Evolutionary conservation across 1,140 invertebrate genomes (phyloP).

Genomic region (Tribolium castaneum): DNA sequence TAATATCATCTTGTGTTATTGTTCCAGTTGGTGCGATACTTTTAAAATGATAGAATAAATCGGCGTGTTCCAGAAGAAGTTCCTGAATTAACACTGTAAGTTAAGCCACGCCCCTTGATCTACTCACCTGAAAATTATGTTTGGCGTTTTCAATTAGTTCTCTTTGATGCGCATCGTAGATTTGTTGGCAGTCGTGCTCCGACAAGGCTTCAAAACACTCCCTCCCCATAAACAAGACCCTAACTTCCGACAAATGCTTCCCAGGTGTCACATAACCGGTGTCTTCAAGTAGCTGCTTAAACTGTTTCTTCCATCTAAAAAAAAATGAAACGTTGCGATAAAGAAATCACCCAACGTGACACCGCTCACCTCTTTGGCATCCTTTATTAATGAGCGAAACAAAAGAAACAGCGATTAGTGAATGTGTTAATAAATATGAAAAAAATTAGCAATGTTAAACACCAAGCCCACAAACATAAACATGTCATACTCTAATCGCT

Average conservation of each 20-base stretch:
- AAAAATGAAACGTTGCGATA: slow-evolving; percentile 28
- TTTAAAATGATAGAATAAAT: slow-evolving; percentile 94
- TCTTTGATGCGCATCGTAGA: slow-evolving; percentile 95
- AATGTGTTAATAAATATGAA: slow-evolving; percentile 24
- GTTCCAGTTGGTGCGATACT: slow-evolving; percentile 89
- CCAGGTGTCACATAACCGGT: slow-evolving; percentile 95
- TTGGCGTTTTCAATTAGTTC: slow-evolving; percentile 92
- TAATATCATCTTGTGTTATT: slow-evolving; percentile 93
- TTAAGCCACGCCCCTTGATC: neutral
- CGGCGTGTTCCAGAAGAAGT: slow-evolving; percentile 91
- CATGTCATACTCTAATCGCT: slow-evolving; percentile 84
- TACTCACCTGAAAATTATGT: slow-evolving; percentile 84
- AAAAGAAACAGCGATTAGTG: slow-evolving; percentile 8
- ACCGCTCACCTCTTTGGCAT: slow-evolving; percentile 55
- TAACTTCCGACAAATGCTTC: slow-evolving; percentile 90
- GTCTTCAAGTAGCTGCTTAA: slow-evolving; percentile 93
- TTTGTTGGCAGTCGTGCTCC: slow-evolving; percentile 90
- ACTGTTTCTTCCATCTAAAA: slow-evolving; percentile 88
- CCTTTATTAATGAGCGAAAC: slow-evolving; percentile 41
- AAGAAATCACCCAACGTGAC: neutral
- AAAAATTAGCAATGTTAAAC: slow-evolving; percentile 33
- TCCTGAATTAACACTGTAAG: slow-evolving; percentile 70
- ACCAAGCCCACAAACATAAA: slow-evolving; percentile 16
- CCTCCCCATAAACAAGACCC: slow-evolving; percentile 93
- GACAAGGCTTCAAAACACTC: slow-evolving; percentile 94